Conservation (phyloP, 2,113 vertebrate species). For the Climacteris rufus region DNA sequence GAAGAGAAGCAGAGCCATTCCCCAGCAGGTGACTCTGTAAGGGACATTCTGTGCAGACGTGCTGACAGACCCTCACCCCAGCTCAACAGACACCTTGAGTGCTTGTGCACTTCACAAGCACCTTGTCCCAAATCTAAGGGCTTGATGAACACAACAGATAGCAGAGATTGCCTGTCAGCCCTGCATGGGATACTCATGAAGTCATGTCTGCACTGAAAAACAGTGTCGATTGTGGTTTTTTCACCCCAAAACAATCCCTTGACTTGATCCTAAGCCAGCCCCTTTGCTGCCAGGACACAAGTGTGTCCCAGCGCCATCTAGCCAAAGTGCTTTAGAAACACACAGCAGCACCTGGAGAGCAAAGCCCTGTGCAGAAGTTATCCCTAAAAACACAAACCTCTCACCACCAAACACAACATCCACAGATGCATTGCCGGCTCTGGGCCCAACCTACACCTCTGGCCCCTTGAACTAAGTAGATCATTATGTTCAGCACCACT, state of each 20-base stretch:
- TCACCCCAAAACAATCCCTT: not conserved
- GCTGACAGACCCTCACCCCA: not conserved
- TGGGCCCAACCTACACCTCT: fast-evolving
- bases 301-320: slow-evolving; percentile 45
- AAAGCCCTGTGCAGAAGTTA: fast-evolving
- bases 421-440: not conserved
- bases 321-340: not conserved
- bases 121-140: not conserved
- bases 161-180: not conserved
- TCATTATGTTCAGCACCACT: not conserved
- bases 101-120: not conserved
- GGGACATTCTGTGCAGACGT: not conserved
- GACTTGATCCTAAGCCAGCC: not conserved
- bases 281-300: not conserved
- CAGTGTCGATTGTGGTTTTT: fast-evolving
- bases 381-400: not conserved
- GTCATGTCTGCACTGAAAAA: not conserved
- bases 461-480: not conserved
- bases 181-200: not conserved
- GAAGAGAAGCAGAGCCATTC: not conserved
- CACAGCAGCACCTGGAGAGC: not conserved
- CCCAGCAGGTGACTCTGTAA: not conserved
- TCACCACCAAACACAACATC: not conserved
- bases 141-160: not conserved
- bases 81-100: not conserved